Evolutionary conservation across 1,140 invertebrate genomes (phyloP).

Genomic region (Globodera ellingtonae): DNA sequence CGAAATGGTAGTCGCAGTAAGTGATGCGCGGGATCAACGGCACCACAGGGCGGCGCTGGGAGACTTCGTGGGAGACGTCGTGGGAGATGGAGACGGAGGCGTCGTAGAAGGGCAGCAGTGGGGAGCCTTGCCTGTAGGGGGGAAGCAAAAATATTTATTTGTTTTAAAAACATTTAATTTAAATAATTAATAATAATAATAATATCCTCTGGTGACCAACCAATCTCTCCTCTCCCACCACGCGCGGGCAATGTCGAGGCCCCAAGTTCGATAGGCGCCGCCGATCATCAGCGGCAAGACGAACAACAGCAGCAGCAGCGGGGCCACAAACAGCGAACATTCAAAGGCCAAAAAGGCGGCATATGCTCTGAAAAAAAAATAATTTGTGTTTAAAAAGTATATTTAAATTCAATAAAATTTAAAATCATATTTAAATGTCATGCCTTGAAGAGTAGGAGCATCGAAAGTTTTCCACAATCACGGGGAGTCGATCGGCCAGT

Average conservation of each 20-base stretch:
- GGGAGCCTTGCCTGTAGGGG: slow-evolving; percentile 33
- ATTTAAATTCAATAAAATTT: too few relatives aligned
- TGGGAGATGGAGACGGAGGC: neutral
- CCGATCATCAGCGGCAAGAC: slow-evolving; percentile 39
- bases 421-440: neutral
- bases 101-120: slow-evolving; percentile 31
- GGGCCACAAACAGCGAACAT: slow-evolving; percentile 34
- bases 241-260: slow-evolving; percentile 40
- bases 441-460: slow-evolving; percentile 34
- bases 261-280: slow-evolving; percentile 34
- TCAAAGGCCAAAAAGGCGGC: slow-evolving; percentile 38
- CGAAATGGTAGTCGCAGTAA: slow-evolving; percentile 40
- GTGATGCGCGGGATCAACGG: slow-evolving; percentile 38
- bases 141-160: neutral
- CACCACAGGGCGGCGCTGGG: slow-evolving; percentile 14
- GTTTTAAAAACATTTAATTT: neutral
- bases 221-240: slow-evolving; percentile 41
- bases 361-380: slow-evolving; percentile 21
- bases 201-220: slow-evolving; percentile 9
- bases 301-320: slow-evolving; percentile 34
- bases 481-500: slow-evolving; percentile 28
- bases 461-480: slow-evolving; percentile 40
- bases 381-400: neutral
- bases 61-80: neutral
- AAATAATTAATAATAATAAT: neutral